phyloP scores from a whole-genome alignment of 2,113 vertebrate genomes.

The Himantopus leucocephalus region DNA sequence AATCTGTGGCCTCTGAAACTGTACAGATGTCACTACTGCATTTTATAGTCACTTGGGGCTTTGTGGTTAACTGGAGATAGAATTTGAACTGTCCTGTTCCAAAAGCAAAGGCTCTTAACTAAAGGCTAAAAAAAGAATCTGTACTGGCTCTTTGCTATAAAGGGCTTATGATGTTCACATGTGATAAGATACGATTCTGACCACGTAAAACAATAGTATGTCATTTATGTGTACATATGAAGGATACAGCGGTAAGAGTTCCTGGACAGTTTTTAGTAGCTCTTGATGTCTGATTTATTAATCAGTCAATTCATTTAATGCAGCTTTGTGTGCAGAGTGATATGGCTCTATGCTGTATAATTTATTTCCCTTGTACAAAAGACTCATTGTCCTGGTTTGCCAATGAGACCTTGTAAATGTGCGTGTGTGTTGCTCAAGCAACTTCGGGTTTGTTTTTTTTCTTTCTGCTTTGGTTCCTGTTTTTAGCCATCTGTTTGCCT shows the following conservation, averaged over 20 bases:
- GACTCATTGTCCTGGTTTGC: not conserved
- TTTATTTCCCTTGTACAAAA: not conserved
- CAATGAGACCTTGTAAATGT: not conserved
- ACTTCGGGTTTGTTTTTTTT: not conserved
- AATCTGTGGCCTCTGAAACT: slow-evolving; percentile 15
- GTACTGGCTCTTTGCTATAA: not conserved
- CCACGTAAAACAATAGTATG: not conserved
- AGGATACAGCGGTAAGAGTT: not conserved
- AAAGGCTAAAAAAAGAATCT: not conserved
- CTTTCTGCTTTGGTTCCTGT: not conserved
- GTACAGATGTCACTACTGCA: slow-evolving; percentile 10
- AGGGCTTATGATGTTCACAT: not conserved
- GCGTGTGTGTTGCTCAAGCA: not conserved
- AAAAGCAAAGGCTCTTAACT: not conserved
- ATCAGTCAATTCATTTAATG: not conserved
- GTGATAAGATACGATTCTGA: not conserved
- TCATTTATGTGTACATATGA: not conserved
- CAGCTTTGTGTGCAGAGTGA: not conserved
- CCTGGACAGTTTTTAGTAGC: not conserved
- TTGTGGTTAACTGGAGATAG: slow-evolving; percentile 51
- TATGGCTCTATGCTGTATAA: not conserved
- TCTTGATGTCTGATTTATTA: not conserved
- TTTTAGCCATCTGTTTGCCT: not conserved
- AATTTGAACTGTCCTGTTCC: not conserved
- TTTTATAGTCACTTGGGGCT: slow-evolving; percentile 16